A percentile compares a stretch with the other conserved stretches of the same genome.
Evolutionary conservation across 2,888 invertebrate species (phyloP).

Genomic region (Peribatodes rhomboidaria): DNA sequence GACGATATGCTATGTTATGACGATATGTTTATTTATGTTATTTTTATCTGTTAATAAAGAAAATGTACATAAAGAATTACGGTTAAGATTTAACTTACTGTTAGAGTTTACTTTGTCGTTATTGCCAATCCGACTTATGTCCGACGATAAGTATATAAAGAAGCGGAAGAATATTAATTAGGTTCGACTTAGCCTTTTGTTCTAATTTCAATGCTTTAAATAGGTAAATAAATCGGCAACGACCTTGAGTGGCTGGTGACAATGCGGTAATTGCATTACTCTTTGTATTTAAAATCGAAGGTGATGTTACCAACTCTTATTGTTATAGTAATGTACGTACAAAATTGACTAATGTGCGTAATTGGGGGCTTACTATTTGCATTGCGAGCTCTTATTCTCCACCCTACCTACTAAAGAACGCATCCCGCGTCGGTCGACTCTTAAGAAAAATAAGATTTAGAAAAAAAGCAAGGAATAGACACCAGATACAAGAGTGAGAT

Average conservation of each 20-base stretch:
- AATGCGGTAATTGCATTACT: constrained; percentile 28
- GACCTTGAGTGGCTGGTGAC: constrained; percentile 23
- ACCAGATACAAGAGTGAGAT: neutral
- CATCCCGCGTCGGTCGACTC: too few relatives aligned
- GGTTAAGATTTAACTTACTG: neutral
- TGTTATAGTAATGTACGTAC: neutral
- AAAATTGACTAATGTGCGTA: neutral
- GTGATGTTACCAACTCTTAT: neutral
- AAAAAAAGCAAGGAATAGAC: neutral
- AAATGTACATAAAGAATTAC: too few relatives aligned
- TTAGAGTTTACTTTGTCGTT: neutral
- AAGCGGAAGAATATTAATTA: constrained; percentile 24
- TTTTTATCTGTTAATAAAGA: too few relatives aligned
- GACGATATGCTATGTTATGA: too few relatives aligned
- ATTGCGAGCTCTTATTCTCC: too few relatives aligned
- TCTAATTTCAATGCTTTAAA: constrained; percentile 20
- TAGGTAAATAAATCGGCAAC: constrained; percentile 25
- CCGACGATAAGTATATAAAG: constrained; percentile 9
- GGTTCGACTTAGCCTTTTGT: constrained; percentile 26
- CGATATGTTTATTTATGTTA: too few relatives aligned
- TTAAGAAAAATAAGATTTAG: too few relatives aligned
- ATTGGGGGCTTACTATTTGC: neutral
- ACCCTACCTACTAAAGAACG: too few relatives aligned
- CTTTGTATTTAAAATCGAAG: constrained; percentile 27
- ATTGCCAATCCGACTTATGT: neutral